phyloP scores from a whole-genome alignment of 30 jellyfish, hydroid and myxozoan species.

The Hydra vulgaris region DNA sequence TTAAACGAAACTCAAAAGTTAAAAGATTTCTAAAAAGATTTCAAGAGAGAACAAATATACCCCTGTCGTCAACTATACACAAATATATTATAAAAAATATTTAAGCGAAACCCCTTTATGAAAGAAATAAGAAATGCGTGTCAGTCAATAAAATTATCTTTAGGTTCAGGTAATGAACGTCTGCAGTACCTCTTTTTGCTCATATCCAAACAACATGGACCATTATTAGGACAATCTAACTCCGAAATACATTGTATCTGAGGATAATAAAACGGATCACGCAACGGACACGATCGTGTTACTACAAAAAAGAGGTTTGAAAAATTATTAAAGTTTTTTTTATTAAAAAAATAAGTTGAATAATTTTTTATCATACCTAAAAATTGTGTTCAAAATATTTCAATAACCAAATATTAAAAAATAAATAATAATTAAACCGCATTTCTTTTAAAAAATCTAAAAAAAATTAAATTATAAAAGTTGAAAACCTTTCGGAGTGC shows the following conservation, averaged over 20 bases:
- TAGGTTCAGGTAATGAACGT: background rate
- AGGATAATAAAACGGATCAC: conserved; percentile 84
- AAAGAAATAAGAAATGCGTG: background rate
- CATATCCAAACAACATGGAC: conserved; percentile 97
- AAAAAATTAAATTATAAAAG: too few species aligned
- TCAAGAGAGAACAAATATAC: background rate
- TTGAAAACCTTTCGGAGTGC: conserved; percentile 88
- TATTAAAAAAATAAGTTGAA: too few species aligned
- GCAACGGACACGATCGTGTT: conserved; percentile 76
- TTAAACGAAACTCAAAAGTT: too few species aligned
- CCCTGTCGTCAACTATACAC: background rate
- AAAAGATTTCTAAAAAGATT: background rate
- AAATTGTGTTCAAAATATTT: too few species aligned
- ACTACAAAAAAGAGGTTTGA: conserved; percentile 32
- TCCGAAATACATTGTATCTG: conserved; percentile 45
- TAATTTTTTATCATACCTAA: too few species aligned
- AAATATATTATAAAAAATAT: too few species aligned
- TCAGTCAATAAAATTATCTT: background rate
- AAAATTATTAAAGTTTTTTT: background rate
- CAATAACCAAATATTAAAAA: too few species aligned
- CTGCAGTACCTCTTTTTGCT: conserved; percentile 74
- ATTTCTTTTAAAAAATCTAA: too few species aligned
- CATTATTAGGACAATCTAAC: conserved; percentile 56
- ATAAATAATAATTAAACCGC: too few species aligned
- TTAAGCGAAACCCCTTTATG: background rate